Evolutionary conservation across 2,797 vertebrate species (phyloP), one percentile per base, ranked within the genome.

Genomic region (Clarias fuscus): DNA sequence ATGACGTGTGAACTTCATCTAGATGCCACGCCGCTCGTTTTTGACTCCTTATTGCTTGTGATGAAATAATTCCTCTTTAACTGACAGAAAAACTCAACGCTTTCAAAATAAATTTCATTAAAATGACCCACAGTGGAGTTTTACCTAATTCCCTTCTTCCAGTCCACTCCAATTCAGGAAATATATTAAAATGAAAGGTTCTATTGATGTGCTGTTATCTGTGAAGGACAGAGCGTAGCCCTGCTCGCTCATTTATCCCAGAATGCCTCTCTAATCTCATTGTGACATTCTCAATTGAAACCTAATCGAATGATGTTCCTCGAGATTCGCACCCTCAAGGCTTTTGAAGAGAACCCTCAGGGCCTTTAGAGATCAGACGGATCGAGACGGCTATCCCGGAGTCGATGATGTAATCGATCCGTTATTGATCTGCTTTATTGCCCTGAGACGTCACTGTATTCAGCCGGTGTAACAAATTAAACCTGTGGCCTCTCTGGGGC

Each of bases 391-490:
- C 48, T 6, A 30, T 48, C 58, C 53, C 22, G 56, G 8, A 77
- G 30, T 76, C 78, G 48, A 53, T 86, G n/a, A 62, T 33, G 40
- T n/a, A 5, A 65, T 73, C 48, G 71, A 83, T 83, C 71, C 6
- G 0, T 30, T 68, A 86, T 67, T 22, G 61, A 82, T 83, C 71
- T 22, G 68, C 53, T 82, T 70, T 70, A 83, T 18, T 86, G 72
- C 30, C 22, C 24, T 14, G 61, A 59, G 71, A 70, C 67, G 24
- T 24, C n/a, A 30, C 18, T 27, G 43, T 53, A 15, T 81, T 64
- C 79, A 27, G 33, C 27, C 64, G 27, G 27, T 53, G 83, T 37
- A 86, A 37, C 80, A 56, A 75, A 82, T 82, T 70, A 83, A 76
- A 86, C 58, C 30, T 30, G 17, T 7, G 30, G 67, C 3, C 40